A percentile compares a stretch with the other conserved stretches of the same genome.
These are phyloP conservation scores for Clitarchus hookeri DNA, from an alignment of 2,888 invertebrate genomes.

Conservation along the genomic window DNA sequence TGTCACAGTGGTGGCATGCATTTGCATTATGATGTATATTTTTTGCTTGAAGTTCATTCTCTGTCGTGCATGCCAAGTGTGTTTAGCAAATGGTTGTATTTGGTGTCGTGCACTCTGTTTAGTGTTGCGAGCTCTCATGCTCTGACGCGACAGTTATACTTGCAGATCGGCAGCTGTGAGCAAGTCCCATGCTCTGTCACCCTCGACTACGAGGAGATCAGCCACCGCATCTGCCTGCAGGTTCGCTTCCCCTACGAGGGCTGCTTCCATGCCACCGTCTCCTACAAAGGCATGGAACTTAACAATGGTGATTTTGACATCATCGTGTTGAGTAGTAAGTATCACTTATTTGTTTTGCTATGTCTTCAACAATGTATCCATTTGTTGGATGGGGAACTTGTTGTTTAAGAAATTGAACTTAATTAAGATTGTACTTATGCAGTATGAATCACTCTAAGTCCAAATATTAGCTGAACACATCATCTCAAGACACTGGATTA, in stretches of 20 bases:
- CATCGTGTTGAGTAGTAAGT: constrained; percentile 84
- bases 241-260: constrained; percentile 80
- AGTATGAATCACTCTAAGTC: too few relatives aligned
- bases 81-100: too few relatives aligned
- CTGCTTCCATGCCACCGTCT: constrained; percentile 79
- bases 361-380: too few relatives aligned
- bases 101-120: neutral
- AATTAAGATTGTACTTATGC: too few relatives aligned
- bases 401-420: too few relatives aligned
- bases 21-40: too few relatives aligned
- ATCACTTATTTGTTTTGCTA: constrained; percentile 17
- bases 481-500: too few relatives aligned
- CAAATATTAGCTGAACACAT: too few relatives aligned
- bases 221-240: constrained; percentile 75
- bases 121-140: neutral
- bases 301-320: constrained; percentile 92
- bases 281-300: constrained; percentile 72
- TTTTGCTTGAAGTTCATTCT: too few relatives aligned
- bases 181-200: constrained; percentile 50
- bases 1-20: too few relatives aligned
- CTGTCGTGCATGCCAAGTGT: too few relatives aligned
- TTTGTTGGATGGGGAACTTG: too few relatives aligned
- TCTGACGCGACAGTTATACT: constrained; percentile 35
- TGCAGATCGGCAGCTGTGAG: constrained; percentile 64
- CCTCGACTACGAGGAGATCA: constrained; percentile 77